Evolutionary conservation across 2,797 vertebrate species (phyloP), one percentile per base, ranked within the genome.

Genomic region (Chaetodon trifasciatus): DNA sequence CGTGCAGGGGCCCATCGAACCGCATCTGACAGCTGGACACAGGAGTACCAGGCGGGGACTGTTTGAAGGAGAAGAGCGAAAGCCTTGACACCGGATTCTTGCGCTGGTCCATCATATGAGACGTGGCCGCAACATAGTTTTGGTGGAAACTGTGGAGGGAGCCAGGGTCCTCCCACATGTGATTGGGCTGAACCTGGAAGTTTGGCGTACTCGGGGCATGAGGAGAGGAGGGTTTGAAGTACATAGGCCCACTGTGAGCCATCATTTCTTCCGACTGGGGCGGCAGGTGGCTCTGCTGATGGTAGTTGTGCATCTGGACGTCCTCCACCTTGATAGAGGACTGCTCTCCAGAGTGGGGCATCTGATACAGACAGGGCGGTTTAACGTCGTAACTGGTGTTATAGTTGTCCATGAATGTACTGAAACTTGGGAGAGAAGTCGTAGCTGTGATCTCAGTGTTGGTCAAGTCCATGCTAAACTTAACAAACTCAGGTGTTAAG

Each of bases 391-490:
- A 99, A 93, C 96, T 93, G 81, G 96, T 96, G 95, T 94, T 98
- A 95, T 98, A 98, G 96, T 97, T 97, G 96, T 99, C 98, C 96
- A 98, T 97, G 96, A 96, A 96, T 58, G 95, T 96, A 72, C 95
- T 95, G 92, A 96, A 96, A 89, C 96, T 96, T n/a, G 95, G 98
- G 82, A 99, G 97, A 89, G 98, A 98, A 86, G 98, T 98, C 87
- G 98, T 98, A 90, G 97, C 97, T 82, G 98, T 97, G 96, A 99
- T 98, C 93, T 99, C 98, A 83, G 98, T 99, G 96, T 99, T 99
- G 96, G 98, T 99, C 95, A 99, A 97, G 97, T 99, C 98, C 98
- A 99, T 99, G 96, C 98, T 99, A 97, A 99, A 99, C 97, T 99
- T 99, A 90, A 99, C 98, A 89, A 99, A 99, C 96, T 99, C 98